Evolutionary conservation across 2,888 invertebrate genomes (phyloP), one percentile per base, ranked within the genome.

Genomic region (Acheta domesticus): DNA sequence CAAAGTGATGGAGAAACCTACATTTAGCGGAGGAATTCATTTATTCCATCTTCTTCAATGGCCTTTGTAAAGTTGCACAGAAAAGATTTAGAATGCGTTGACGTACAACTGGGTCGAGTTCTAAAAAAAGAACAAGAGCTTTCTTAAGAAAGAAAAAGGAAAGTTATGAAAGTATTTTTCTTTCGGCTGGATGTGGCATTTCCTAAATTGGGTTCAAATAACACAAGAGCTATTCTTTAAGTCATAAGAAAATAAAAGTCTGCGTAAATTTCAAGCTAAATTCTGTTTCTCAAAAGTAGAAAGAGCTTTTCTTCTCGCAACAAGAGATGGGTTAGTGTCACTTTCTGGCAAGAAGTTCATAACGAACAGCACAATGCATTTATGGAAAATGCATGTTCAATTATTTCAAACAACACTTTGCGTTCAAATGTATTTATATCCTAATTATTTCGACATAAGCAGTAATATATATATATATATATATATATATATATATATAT

Each of bases 111-210:
- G 62, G n/a, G n/a, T 19, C 62, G n/a, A 62, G 62, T 62, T 62
- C 14, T 19, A 62, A 62, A n/a, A 20, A 75, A 23, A 75, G 20
- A 75, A 75, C 20, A 75, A 20, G 23, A 75, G 73, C 75, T 75
- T 21, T 20, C 36, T 75, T 20, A 21, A 2, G 75, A 21, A 75
- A 75, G 14, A 75, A 23, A 23, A 23, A 20, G 20, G 75, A 75
- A 62, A 62, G 62, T 62, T 62, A 62, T 62, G 62, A 62, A 62
- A 62, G 62, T n/a, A 62, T 62, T 62, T 62, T 62, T 62, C 62
- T 62, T 62, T 62, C n/a, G 16, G 14, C 62, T 62, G 62, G 14
- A 62, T 14, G 16, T 62, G 62, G 62, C 62, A n/a, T 62, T 62
- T 62, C n/a, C 62, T 62, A 62, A 62, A 62, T 62, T 62, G 62